These are phyloP conservation scores for Anolis apletophallus DNA, from an alignment of 2,797 vertebrate genomes.

Conservation along the genomic window DNA sequence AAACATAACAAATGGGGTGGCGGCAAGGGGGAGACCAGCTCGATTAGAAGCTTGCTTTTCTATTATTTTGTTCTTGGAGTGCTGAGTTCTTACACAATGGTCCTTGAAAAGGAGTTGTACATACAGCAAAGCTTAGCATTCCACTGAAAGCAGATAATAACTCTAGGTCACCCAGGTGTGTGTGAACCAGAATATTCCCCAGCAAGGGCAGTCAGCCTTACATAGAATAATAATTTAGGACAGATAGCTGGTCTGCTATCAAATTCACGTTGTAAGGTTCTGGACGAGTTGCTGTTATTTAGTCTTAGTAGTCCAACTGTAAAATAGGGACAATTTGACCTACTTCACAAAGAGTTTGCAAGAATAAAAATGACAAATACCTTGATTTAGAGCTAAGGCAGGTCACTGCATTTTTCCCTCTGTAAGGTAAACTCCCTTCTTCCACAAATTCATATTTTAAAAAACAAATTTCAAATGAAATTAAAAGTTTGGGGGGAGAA, in stretches of 20 bases:
- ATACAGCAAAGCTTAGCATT: constrained; percentile 36
- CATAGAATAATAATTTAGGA: neutral
- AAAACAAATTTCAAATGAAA: neutral
- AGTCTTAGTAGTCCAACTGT: neutral
- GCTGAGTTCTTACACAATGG: constrained; percentile 34
- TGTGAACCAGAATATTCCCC: neutral
- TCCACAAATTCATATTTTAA: neutral
- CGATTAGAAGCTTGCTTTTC: constrained; percentile 24
- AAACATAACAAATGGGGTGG: constrained; percentile 33
- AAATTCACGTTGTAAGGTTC: neutral
- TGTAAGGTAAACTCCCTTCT: no score
- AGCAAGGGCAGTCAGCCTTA: neutral
- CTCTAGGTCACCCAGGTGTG: neutral
- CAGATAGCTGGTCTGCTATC: neutral
- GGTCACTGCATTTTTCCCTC: no score
- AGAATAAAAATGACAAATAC: neutral
- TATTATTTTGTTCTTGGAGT: constrained; percentile 34
- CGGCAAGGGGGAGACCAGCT: neutral
- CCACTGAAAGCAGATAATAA: neutral
- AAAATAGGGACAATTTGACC: neutral
- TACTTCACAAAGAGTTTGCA: neutral
- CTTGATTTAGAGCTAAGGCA: neutral
- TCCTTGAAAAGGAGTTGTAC: constrained; percentile 41
- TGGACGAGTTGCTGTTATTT: neutral
- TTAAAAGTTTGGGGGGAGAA: neutral